Evolutionary conservation across 1,140 invertebrate genomes (phyloP).

Genomic region (Drosophila nebulosa): DNA sequence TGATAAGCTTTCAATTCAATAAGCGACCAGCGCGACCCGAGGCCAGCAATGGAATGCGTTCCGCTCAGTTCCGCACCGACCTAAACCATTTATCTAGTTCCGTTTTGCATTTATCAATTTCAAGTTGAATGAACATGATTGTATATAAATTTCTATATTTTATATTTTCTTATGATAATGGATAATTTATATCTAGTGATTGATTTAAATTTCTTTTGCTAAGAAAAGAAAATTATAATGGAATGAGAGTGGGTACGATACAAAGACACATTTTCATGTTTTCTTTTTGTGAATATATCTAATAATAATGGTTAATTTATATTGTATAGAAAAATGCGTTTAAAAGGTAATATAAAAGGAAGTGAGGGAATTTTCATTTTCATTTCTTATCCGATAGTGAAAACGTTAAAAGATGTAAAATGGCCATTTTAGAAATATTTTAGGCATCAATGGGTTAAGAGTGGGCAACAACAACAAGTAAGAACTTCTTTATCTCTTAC

Average conservation of each 20-base stretch:
- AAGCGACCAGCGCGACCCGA: slow-evolving; percentile 3
- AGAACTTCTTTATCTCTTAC: background rate
- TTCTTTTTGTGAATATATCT: too few species aligned
- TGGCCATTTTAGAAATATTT: too few species aligned
- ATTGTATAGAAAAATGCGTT: too few species aligned
- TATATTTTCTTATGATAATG: background rate
- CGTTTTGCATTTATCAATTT: background rate
- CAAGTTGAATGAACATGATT: background rate
- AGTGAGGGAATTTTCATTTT: too few species aligned
- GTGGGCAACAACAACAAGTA: background rate
- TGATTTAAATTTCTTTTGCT: background rate
- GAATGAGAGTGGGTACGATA: too few species aligned
- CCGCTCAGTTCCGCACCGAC: background rate
- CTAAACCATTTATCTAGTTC: background rate
- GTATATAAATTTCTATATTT: background rate
- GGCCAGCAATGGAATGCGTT: slow-evolving; percentile 11
- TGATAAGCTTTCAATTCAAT: slow-evolving; percentile 25
- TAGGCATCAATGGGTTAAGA: background rate
- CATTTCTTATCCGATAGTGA: too few species aligned
- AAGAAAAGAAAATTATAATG: too few species aligned
- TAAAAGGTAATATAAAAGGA: too few species aligned
- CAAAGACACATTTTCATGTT: too few species aligned
- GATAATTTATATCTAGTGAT: background rate
- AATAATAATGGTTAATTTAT: too few species aligned
- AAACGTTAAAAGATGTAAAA: too few species aligned